Evolutionary conservation across 1,140 invertebrate species (phyloP), one percentile per base, ranked within the genome.

Genomic region (Myzus persicae): DNA sequence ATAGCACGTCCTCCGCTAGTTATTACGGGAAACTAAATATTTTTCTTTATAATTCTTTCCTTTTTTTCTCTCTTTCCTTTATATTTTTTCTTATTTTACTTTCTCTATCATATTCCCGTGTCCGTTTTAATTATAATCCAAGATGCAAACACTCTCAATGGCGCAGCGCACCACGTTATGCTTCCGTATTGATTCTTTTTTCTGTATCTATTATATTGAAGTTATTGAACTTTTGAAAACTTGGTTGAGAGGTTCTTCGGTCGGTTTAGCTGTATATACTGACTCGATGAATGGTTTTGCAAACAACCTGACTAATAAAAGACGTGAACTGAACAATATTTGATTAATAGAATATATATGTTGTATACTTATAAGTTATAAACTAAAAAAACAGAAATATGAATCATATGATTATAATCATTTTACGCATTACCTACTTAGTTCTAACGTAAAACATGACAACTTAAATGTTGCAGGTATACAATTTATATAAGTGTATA

Each of bases 81-180:
- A n/a, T 67, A 14, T 67, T 67, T 26, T 46, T 89, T 89, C 44
- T 48, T 89, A 46, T 91, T 22, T 36, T 38, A 14, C 31, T 36
- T 8, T 46, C 1, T 76, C 67, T 51, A 38, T 91, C 89, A n/a
- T 48, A 46, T 46, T 38, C 11, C 59, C 48, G 46, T 22, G 42
- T 84, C 36, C n/a, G 22, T 48, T 85, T 93, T 93, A 93, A 93
- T 93, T 93, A 51, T 84, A 85, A 93, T 93, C 81, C 36, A 38
- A 18, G 31, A 38, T 48, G 31, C 44, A 82, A 48, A 85, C 67
- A 85, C 46, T 85, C 40, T 42, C 54, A 93, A 82, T 5, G 4
- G 59, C 31, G 14, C 1, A 36, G 11, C 36, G 2, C 36, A 54
- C 38, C 38, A 31, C 24, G 54, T 44, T 90, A 42, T 76, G 38